A percentile compares a stretch with the other conserved stretches of the same genome.
Evolutionary conservation across 2,888 invertebrate species (phyloP).

Genomic region (Eupithecia vulgata): DNA sequence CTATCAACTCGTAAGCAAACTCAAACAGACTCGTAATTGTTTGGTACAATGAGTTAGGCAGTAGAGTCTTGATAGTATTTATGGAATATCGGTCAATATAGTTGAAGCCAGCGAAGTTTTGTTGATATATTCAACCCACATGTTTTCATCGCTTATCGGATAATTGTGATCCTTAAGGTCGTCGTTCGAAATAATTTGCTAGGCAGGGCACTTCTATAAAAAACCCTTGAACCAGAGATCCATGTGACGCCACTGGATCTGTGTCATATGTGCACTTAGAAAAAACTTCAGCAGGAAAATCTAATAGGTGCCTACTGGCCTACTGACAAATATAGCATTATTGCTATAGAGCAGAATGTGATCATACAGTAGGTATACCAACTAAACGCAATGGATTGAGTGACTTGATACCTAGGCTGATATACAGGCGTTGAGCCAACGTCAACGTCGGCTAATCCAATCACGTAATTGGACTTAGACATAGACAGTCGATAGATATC

Average conservation of each 20-base stretch:
- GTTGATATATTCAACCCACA: background rate
- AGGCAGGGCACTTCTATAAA: no score
- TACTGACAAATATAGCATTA: background rate
- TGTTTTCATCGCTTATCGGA: background rate
- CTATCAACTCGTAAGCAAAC: background rate
- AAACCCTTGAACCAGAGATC: no score
- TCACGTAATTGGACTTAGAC: conserved; percentile 78
- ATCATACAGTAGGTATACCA: background rate
- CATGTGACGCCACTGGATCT: no score
- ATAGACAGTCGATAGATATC: conserved; percentile 43
- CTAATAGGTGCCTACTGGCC: background rate
- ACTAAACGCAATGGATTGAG: conserved; percentile 8
- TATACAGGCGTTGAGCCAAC: conserved; percentile 59
- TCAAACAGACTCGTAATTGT: background rate
- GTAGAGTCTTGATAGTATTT: background rate
- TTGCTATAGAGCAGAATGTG: background rate
- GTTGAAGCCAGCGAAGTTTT: background rate
- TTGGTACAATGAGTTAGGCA: background rate
- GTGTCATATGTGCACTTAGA: no score
- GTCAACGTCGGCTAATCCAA: conserved; percentile 70
- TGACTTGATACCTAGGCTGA: conserved; percentile 32
- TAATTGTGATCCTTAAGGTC: background rate
- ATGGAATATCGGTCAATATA: background rate
- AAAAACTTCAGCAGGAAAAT: background rate
- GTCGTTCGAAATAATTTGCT: no score